Conservation (phyloP, 2,888 invertebrate genomes). For the Campaea margaritaria region DNA sequence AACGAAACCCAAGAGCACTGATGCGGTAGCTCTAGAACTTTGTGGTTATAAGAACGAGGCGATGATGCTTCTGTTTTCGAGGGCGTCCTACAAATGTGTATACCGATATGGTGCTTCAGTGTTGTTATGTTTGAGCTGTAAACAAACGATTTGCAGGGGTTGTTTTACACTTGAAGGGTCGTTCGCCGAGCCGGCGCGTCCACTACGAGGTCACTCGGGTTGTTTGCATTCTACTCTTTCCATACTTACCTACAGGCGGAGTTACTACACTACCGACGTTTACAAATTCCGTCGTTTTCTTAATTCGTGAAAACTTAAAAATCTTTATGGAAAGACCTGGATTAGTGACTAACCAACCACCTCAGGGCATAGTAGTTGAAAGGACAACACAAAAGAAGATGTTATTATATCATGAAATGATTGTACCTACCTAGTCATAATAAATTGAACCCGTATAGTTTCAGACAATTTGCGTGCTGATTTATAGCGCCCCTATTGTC, state of each 20-base stretch:
- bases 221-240: conserved; percentile 15
- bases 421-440: too few relatives aligned
- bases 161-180: conserved; percentile 28
- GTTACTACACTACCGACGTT: too few relatives aligned
- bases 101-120: conserved; percentile 5
- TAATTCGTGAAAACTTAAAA: too few relatives aligned
- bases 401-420: too few relatives aligned
- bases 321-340: too few relatives aligned
- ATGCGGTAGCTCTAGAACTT: neutral
- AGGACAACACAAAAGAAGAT: too few relatives aligned
- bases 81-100: neutral
- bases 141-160: conserved; percentile 33
- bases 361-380: too few relatives aligned
- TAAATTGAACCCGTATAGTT: neutral
- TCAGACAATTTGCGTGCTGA: conserved; percentile 1
- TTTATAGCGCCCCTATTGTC: conserved; percentile 13
- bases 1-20: neutral
- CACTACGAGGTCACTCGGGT: conserved; percentile 22
- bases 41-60: neutral
- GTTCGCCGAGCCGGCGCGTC: conserved; percentile 16
- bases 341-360: too few relatives aligned
- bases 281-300: too few relatives aligned
- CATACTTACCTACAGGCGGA: neutral
- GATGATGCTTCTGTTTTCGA: neutral
- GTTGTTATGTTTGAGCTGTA: conserved; percentile 15